Evolutionary conservation across 2,113 vertebrate species (phyloP), one percentile per base, ranked within the genome.

Genomic region (Tympanuchus pallidicinctus): DNA sequence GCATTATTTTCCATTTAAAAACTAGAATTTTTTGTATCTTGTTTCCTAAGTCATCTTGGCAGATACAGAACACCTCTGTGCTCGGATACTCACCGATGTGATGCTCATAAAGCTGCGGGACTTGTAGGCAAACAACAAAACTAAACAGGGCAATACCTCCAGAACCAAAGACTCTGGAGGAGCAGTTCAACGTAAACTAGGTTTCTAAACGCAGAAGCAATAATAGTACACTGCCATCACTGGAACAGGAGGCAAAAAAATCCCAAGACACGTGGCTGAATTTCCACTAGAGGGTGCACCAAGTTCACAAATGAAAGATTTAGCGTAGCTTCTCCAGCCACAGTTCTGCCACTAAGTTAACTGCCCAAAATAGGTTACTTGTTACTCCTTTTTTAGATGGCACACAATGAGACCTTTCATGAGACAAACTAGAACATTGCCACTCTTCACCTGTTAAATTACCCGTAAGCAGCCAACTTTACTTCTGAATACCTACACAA

Each of bases 251-350:
- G 25, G 2, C 16, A 32, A 52, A 22, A 15, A 75, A 52, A n/a
- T 38, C 71, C 74, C 61, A 48, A 5, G 47, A 59, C 43, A 38
- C 81, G 24, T 0, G 36, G 36, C 0, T 54, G 40, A 9, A 54
- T 72, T 95, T 88, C 97, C 97, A 96, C 97, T 91, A 97, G 97
- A 96, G 96, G 97, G 97, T 43, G 95, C 95, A 82, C 92, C 38
- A 72, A 64, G 22, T 65, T 59, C 76, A 75, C 60, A 43, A 27
- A 25, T 4, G 11, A 19, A 54, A 40, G 5, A 18, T 4, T 45
- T 28, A 36, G 24, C 4, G 2, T 11, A 1, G 0, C 13, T 50
- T 9, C 52, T 18, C 15, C 50, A 75, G 40, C 7, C 48, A 25
- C 36, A 56, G 8, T 22, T 45, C 20, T 42, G 34, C 20, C 11